Evolutionary conservation across 1,140 invertebrate species (phyloP).

Genomic region (Rhizoglyphus robini): DNA sequence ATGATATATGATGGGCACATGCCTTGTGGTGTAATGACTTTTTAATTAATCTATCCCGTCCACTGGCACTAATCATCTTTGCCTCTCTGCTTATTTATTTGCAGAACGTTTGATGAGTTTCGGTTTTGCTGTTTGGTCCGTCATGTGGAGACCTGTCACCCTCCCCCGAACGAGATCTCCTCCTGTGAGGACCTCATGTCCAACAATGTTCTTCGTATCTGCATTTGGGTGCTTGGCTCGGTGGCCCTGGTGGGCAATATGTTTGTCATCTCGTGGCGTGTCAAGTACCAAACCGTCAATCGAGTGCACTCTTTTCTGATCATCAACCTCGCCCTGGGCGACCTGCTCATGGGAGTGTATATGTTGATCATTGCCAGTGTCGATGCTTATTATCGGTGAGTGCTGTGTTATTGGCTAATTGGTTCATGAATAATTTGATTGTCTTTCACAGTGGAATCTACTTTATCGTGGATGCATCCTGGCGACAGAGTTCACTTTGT

Average conservation of each 20-base stretch:
- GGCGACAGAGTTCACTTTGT: constrained; percentile 40
- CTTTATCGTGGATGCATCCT: constrained; percentile 38
- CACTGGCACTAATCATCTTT: no score
- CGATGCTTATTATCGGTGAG: constrained; percentile 42
- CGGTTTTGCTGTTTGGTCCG: constrained; percentile 41
- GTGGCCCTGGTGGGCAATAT: constrained; percentile 47
- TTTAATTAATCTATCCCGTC: no score
- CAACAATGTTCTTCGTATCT: constrained; percentile 39
- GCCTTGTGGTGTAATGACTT: no score
- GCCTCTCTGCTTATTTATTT: background rate
- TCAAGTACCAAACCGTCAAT: constrained; percentile 27
- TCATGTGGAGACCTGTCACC: constrained; percentile 34
- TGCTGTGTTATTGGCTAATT: background rate
- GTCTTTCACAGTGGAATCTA: constrained; percentile 34
- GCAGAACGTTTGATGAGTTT: constrained; percentile 39
- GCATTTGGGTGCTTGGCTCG: constrained; percentile 51
- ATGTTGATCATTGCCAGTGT: constrained; percentile 52
- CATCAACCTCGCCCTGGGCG: constrained; percentile 58
- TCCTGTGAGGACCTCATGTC: constrained; percentile 46
- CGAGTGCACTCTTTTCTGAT: constrained; percentile 43
- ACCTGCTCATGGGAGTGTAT: constrained; percentile 63
- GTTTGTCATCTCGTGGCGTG: constrained; percentile 46
- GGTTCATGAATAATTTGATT: background rate
- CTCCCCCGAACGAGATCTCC: constrained; percentile 41
- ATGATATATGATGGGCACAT: no score